A percentile compares a stretch with the other conserved stretches of the same genome.
phyloP scores from a whole-genome alignment of 1,140 invertebrate genomes.

The Planococcus citri region DNA sequence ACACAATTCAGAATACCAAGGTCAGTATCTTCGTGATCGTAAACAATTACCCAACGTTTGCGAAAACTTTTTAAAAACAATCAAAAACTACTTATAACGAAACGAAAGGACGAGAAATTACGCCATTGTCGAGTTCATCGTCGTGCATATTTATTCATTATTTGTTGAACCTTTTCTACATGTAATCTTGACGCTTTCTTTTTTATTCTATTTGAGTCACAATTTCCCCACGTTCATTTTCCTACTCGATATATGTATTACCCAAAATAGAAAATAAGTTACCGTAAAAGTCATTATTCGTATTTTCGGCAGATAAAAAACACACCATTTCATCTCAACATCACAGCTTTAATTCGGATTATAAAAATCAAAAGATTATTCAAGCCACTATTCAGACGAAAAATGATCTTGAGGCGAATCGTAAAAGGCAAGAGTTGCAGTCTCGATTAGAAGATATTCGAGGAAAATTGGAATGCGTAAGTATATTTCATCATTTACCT shows the following conservation, averaged over 20 bases:
- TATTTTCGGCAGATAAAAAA: neutral
- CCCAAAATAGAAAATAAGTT: no score
- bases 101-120: no score
- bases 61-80: constrained; percentile 25
- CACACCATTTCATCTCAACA: neutral
- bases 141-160: no score
- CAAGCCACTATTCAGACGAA: neutral
- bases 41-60: constrained; percentile 11
- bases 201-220: no score
- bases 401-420: constrained; percentile 42
- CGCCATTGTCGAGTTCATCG: no score
- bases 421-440: constrained; percentile 67
- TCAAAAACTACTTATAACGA: no score
- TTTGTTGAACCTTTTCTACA: no score
- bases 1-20: constrained; percentile 6
- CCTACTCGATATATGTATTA: no score
- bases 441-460: constrained; percentile 75
- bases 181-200: no score
- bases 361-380: constrained; percentile 14
- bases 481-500: constrained; percentile 31
- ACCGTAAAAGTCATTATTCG: no score
- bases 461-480: constrained; percentile 75
- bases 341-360: neutral
- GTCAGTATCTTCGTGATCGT: neutral
- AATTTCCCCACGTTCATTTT: no score